A percentile compares a stretch with the other conserved stretches of the same genome.
phyloP scores from a whole-genome alignment of 1,140 invertebrate species.

The Luehdorfia chinensis region DNA sequence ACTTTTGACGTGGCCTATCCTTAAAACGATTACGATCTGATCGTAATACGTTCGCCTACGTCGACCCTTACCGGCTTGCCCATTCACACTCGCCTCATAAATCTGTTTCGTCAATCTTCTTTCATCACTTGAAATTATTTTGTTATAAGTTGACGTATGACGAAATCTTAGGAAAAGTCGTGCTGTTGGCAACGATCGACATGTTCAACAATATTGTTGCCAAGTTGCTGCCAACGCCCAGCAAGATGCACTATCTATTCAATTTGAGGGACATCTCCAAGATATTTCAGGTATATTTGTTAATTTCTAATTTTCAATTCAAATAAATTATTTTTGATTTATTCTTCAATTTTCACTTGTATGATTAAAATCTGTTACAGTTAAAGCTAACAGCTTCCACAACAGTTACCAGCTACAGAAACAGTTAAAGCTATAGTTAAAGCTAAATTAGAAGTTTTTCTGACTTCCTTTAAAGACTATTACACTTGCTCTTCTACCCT shows the following conservation, averaged over 20 bases:
- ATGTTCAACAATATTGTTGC: constrained; percentile 84
- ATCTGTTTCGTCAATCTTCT: too few relatives aligned
- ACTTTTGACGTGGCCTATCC: too few relatives aligned
- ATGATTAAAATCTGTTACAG: background rate
- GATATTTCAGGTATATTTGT: constrained; percentile 77
- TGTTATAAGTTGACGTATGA: too few relatives aligned
- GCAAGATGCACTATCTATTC: constrained; percentile 93
- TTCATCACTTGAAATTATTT: too few relatives aligned
- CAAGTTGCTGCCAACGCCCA: constrained; percentile 89
- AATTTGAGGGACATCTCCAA: constrained; percentile 92
- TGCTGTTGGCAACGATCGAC: constrained; percentile 81
- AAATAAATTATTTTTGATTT: constrained; percentile 28
- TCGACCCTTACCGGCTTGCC: too few relatives aligned
- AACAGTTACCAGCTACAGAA: background rate
- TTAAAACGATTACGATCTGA: too few relatives aligned
- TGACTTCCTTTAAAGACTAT: too few relatives aligned
- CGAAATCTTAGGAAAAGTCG: constrained; percentile 70
- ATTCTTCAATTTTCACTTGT: background rate
- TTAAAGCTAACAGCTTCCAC: background rate
- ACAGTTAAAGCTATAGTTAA: background rate
- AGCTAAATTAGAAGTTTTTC: too few relatives aligned
- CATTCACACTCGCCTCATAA: too few relatives aligned
- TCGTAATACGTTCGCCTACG: too few relatives aligned
- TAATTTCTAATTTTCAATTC: constrained; percentile 13
- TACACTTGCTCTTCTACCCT: too few relatives aligned